Conservation (phyloP, 2,113 vertebrate species). For the Myiozetetes cayanensis region DNA sequence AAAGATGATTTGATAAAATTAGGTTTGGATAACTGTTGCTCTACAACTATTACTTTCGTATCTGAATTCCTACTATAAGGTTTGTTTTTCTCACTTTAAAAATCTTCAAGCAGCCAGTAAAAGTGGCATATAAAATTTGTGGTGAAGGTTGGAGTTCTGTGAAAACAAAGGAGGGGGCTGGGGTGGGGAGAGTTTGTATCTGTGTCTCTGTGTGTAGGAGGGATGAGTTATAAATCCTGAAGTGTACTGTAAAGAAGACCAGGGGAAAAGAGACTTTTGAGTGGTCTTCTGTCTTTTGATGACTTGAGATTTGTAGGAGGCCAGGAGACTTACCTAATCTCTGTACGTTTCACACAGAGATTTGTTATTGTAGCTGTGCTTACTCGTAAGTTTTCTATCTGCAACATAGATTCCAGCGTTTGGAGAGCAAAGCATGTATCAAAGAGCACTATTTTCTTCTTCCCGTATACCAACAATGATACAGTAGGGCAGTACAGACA, state of each 20-base stretch:
- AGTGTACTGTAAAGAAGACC: neutral
- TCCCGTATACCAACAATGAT: neutral
- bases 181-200: neutral
- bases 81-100: neutral
- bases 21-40: neutral
- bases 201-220: neutral
- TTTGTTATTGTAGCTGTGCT: neutral
- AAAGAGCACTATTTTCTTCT: neutral
- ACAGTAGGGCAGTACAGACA: neutral
- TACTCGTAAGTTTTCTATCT: neutral
- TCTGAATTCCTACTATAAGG: neutral
- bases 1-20: conserved; percentile 21
- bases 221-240: neutral
- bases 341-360: neutral
- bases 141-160: neutral
- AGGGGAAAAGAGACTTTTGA: neutral
- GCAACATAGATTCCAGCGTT: neutral
- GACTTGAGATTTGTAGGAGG: neutral
- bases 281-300: neutral
- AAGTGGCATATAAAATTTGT: neutral
- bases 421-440: neutral
- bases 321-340: neutral
- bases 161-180: neutral
- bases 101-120: neutral
- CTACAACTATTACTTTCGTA: neutral